phyloP scores from a whole-genome alignment of 2,113 vertebrate species.

The Podiceps cristatus region DNA sequence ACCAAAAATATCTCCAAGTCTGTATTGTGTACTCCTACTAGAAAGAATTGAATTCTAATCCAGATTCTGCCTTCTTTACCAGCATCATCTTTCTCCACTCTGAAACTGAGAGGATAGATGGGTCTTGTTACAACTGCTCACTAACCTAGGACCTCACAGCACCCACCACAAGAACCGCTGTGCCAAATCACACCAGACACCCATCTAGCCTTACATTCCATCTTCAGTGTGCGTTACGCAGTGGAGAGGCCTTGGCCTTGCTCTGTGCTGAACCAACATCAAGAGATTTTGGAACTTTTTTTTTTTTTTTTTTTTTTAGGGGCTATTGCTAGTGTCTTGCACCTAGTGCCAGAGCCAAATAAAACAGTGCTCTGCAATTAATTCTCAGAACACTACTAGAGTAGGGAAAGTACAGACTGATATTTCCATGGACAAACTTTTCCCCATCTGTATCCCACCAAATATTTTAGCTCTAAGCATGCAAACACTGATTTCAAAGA shows the following conservation, averaged over 20 bases:
- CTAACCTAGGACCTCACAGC: not conserved
- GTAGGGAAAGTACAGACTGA: not conserved
- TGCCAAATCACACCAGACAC: not conserved
- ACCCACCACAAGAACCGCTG: not conserved
- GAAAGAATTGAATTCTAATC: not conserved
- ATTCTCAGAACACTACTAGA: not conserved
- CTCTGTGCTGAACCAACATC: not conserved
- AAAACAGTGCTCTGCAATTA: not conserved
- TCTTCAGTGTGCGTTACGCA: not conserved
- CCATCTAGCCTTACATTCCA: not conserved
- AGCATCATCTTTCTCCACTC: not conserved
- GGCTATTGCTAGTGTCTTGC: not conserved
- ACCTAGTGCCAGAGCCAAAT: not conserved
- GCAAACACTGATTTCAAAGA: not conserved
- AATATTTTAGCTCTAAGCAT: not conserved
- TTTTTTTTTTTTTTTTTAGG: not conserved
- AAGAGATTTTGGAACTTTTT: not conserved
- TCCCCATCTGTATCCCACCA: not conserved
- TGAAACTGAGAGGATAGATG: not conserved
- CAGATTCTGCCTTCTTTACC: not conserved
- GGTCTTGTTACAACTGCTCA: not conserved
- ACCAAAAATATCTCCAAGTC: not conserved
- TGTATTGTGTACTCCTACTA: not conserved
- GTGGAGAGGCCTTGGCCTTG: not conserved
- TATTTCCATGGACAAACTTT: not conserved